A percentile compares a stretch with the other conserved stretches of the same genome.
Conservation (phyloP, 2,797 vertebrate genomes). For the Cossypha heuglini region DNA sequence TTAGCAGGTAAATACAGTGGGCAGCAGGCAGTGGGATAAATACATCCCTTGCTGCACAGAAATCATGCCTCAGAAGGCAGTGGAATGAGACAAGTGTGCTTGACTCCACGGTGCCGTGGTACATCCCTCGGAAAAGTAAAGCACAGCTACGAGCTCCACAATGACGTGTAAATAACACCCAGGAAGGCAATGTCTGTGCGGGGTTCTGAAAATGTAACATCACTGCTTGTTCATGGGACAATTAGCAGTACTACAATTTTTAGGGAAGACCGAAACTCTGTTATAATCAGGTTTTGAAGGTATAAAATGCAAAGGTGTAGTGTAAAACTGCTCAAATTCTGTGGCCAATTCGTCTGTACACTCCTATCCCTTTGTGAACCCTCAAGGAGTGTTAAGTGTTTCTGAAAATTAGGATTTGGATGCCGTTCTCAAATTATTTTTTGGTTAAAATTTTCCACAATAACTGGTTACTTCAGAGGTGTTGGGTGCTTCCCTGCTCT, state of each 20-base stretch:
- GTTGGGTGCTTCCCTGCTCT: neutral
- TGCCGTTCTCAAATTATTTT: neutral
- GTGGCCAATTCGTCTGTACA: neutral
- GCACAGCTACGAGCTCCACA: neutral
- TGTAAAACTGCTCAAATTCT: neutral
- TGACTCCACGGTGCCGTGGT: neutral
- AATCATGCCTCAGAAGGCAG: constrained; percentile 11
- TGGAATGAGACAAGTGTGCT: constrained; percentile 27
- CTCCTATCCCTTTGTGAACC: neutral
- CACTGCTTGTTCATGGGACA: neutral
- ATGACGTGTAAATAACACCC: neutral
- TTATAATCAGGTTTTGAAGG: neutral
- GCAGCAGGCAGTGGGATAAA: constrained; percentile 19
- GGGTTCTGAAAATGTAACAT: neutral
- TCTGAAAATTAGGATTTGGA: neutral
- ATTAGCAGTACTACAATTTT: neutral
- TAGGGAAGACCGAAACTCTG: neutral
- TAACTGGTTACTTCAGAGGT: neutral
- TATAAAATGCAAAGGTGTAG: neutral
- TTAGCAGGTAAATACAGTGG: constrained; percentile 38
- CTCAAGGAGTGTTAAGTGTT: neutral
- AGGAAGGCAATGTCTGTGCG: neutral
- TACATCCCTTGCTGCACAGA: neutral
- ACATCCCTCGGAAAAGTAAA: constrained; percentile 7
- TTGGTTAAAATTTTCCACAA: neutral